Percentiles rank a stretch among this genome's conserved stretches.
Evolutionary conservation across 2,888 invertebrate genomes (phyloP).

Genomic region (Lepidocyrtinus sp.): DNA sequence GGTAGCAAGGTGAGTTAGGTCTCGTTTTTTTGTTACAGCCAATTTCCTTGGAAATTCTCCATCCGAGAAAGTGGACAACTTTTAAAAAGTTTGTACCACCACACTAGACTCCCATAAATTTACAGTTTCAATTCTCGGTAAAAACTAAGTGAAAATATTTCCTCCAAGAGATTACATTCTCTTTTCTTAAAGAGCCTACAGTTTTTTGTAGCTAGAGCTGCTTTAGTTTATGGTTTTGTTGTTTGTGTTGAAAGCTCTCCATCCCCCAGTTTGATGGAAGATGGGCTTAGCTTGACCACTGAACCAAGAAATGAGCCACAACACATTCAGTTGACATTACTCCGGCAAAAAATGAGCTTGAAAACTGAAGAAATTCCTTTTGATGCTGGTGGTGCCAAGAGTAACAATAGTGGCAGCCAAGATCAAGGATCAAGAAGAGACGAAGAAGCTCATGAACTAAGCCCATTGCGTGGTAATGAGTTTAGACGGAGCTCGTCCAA

Average conservation of each 20-base stretch:
- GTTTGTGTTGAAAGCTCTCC: conserved; percentile 48
- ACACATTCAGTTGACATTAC: conserved; percentile 48
- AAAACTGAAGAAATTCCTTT: conserved; percentile 34
- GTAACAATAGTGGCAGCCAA: conserved; percentile 38
- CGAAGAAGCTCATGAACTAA: conserved; percentile 52
- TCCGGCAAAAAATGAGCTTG: conserved; percentile 48
- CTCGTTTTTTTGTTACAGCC: background rate
- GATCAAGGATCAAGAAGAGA: conserved; percentile 50
- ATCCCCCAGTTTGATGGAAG: conserved; percentile 50
- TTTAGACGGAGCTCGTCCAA: conserved; percentile 50
- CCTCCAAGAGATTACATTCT: too few species aligned
- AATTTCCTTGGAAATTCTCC: too few species aligned
- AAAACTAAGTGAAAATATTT: too few species aligned
- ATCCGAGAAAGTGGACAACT: too few species aligned
- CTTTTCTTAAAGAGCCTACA: too few species aligned
- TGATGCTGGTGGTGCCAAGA: background rate
- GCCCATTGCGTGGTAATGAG: conserved; percentile 60
- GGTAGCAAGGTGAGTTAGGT: conserved; percentile 50
- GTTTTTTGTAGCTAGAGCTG: too few species aligned
- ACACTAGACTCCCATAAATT: too few species aligned
- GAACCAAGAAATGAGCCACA: conserved; percentile 51
- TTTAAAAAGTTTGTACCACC: too few species aligned
- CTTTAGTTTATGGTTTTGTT: too few species aligned
- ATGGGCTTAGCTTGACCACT: conserved; percentile 48
- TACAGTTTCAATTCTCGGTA: too few species aligned